Conservation (phyloP, 2,113 vertebrate genomes). For the Carassius auratus region DNA sequence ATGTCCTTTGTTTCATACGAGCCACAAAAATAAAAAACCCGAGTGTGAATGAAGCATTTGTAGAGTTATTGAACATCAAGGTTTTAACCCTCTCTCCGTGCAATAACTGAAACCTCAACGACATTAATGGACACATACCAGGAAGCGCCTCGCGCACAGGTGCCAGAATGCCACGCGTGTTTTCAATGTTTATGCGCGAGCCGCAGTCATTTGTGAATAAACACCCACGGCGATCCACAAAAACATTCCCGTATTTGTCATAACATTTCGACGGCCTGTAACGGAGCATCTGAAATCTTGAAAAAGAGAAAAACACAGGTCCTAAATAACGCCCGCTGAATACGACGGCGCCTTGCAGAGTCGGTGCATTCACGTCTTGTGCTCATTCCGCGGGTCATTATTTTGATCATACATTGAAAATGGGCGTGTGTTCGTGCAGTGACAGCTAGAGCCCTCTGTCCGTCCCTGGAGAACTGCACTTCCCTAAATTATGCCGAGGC, state of each 20-base stretch:
- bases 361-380: neutral
- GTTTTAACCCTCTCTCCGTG: neutral
- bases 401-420: slow-evolving; percentile 47
- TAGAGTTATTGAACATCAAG: neutral
- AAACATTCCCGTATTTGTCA: neutral
- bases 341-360: neutral
- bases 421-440: slow-evolving; percentile 55
- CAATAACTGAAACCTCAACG: neutral
- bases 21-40: neutral
- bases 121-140: slow-evolving; percentile 39
- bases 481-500: slow-evolving; percentile 40
- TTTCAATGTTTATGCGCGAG: slow-evolving; percentile 40
- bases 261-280: slow-evolving; percentile 21
- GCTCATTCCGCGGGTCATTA: neutral
- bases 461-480: slow-evolving; percentile 39
- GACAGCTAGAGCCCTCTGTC: slow-evolving; percentile 38
- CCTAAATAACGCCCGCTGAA: neutral
- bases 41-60: neutral
- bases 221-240: neutral
- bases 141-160: slow-evolving; percentile 35
- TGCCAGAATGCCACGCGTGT: slow-evolving; percentile 38
- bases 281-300: neutral
- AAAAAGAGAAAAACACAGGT: neutral
- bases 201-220: slow-evolving; percentile 17
- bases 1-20: slow-evolving; percentile 33